Conservation (phyloP, 2,113 vertebrate species). For the Sylvietta virens region DNA sequence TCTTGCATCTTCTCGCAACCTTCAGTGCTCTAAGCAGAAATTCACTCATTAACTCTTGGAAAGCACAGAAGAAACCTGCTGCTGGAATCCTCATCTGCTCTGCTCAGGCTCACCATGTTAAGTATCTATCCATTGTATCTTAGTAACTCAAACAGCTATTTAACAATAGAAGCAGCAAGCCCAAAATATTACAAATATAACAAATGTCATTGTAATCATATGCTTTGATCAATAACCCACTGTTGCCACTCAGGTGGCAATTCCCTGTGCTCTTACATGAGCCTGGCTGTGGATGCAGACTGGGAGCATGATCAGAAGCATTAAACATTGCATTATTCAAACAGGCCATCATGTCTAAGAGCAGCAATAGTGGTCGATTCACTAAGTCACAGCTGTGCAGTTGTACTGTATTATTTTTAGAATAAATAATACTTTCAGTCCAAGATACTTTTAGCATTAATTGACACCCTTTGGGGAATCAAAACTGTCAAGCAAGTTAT, state of each 20-base stretch:
- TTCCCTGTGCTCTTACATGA: neutral
- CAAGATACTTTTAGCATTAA: constrained; percentile 70
- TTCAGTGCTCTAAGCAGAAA: neutral
- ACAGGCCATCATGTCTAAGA: constrained; percentile 44
- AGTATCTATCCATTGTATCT: neutral
- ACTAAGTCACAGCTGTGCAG: constrained; percentile 67
- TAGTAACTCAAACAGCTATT: constrained; percentile 39
- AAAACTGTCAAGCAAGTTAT: constrained; percentile 80
- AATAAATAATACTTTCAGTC: constrained; percentile 61
- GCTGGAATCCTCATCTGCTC: constrained; percentile 44
- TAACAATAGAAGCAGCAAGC: constrained; percentile 10
- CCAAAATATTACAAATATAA: neutral
- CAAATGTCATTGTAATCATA: neutral
- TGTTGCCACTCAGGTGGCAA: neutral
- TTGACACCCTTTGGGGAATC: constrained; percentile 64
- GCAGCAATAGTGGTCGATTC: constrained; percentile 67
- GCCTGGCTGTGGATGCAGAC: neutral
- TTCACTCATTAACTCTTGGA: neutral
- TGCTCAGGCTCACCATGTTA: constrained; percentile 19
- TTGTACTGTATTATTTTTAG: constrained; percentile 67
- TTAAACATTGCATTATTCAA: neutral
- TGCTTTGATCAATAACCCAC: neutral
- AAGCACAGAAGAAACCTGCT: constrained; percentile 59
- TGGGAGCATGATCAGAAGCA: neutral
- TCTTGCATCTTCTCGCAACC: neutral